Evolutionary conservation across 2,888 invertebrate species (phyloP), one percentile per base, ranked within the genome.

Genomic region (Temnothorax unifasciatus): DNA sequence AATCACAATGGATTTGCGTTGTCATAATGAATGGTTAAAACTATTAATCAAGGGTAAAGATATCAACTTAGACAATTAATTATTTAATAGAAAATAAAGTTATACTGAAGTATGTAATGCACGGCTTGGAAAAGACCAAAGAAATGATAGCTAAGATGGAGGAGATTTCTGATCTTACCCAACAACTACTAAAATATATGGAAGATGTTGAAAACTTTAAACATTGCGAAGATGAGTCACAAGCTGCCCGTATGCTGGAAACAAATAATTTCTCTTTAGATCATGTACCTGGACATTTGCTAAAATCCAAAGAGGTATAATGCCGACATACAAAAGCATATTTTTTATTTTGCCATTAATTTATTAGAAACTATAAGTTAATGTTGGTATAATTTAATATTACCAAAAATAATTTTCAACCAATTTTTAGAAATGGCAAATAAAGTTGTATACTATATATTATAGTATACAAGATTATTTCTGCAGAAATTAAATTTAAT

Each of bases 271-370:
- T 97, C 69, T 96, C 96, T 11, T 94, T 97, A 57, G 96, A 97
- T 90, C 97, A 97, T 93, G 96, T 97, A n/a, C 97, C 97, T 77
- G 96, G 96, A 8, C 96, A 96, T 91, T 94, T 97, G 85, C 95
- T 97, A 64, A 97, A 97, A 89, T 96, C 96, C 64, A 96, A 96
- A 92, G 95, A 96, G 92, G 97, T 97, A 82, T 15, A 21, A 34
- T 6, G 34, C 34, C 5, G 21, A 57, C 21, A 52, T 3, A 29
- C 29, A 0, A 29, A 3, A 29, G 25, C 44, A 15, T 38, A 61
- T 25, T 34, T 79, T 47, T 38, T 50, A 4, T 66, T 50, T 1
- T 52, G 21, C 18, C 4, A 41, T 25, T 74, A 38, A 52, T 38
- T 38, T 0, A 0, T 76, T 38, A 52, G 38, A 76, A n/a, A 38